A percentile compares a stretch with the other conserved stretches of the same genome.
Conservation (phyloP, 2,797 vertebrate species). For the Enteromius paludinosus region DNA sequence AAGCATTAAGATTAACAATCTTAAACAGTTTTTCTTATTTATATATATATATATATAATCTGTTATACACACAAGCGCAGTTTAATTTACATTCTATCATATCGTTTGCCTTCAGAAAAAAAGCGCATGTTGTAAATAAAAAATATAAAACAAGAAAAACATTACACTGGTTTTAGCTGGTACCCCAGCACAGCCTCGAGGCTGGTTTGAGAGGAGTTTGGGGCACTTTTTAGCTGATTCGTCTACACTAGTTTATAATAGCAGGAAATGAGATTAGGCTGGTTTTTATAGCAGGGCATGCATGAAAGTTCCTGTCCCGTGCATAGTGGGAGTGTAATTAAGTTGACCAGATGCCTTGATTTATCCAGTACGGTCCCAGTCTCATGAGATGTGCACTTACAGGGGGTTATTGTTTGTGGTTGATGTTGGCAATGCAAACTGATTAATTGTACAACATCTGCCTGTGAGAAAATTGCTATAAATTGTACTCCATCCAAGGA, state of each 20-base stretch:
- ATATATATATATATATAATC: neutral
- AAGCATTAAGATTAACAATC: neutral
- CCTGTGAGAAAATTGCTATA: neutral
- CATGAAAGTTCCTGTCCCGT: neutral
- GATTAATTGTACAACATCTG: neutral
- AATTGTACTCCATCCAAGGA: neutral
- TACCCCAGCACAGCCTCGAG: neutral
- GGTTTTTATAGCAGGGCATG: neutral
- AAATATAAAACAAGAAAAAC: too few species aligned
- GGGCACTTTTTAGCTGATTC: neutral
- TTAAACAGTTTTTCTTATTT: neutral
- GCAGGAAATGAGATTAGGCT: neutral
- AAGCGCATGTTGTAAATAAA: constrained; percentile 12
- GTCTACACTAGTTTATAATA: neutral
- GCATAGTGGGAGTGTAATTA: neutral
- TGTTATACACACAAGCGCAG: neutral
- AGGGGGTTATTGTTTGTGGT: neutral
- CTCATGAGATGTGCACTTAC: neutral
- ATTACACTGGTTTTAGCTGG: neutral
- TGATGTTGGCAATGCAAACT: neutral
- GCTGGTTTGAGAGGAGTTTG: neutral
- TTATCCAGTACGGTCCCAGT: neutral
- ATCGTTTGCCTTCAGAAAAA: constrained; percentile 28
- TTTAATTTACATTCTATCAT: neutral
- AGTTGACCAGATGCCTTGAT: neutral